Conservation (phyloP, 2,113 vertebrate genomes). For the Xenopus tropicalis region UCB_Xtro_10.0 CM004448.2:68426501-68427000, state of each 20-base stretch:
- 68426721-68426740: slow-evolving; percentile 59
- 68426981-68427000: no score
- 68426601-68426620: slow-evolving; percentile 93
- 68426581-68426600: slow-evolving; percentile 95
- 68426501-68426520: slow-evolving; percentile 66
- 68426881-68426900: no score
- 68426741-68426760: slow-evolving; percentile 52
- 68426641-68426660: slow-evolving; percentile 73
- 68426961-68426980: no score
- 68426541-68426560: slow-evolving; percentile 94
- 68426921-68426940: no score
- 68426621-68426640: slow-evolving; percentile 85
- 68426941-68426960: no score
- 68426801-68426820: no score
- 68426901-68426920: no score
- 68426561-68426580: slow-evolving; percentile 84
- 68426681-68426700: slow-evolving; percentile 91
- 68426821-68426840: no score
- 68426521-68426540: slow-evolving; percentile 84
- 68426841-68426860: no score
- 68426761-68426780: no score
- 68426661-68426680: slow-evolving; percentile 94
- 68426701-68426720: slow-evolving; percentile 88
- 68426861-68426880: no score
- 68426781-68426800: no score